Evolutionary conservation across 2,797 vertebrate genomes (phyloP).

Genomic region (Sebastes matsubarae): DNA sequence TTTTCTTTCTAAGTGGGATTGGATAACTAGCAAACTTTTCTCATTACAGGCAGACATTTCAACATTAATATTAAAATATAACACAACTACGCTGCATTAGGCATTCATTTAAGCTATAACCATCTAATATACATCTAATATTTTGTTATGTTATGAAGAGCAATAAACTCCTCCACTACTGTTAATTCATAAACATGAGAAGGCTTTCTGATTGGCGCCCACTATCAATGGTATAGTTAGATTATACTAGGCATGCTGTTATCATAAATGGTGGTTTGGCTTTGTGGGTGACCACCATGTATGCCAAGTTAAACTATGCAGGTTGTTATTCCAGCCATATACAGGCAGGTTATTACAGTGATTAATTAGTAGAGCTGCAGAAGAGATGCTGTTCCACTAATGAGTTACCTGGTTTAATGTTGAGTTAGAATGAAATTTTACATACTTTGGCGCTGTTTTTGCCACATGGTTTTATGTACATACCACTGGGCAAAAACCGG

Average conservation of each 20-base stretch:
- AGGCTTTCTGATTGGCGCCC: neutral
- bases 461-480: neutral
- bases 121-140: neutral
- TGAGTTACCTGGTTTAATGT: neutral
- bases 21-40: slow-evolving; percentile 3
- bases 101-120: neutral
- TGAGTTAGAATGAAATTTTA: neutral
- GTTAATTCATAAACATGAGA: neutral
- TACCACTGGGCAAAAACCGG: too few species aligned
- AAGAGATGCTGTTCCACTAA: neutral
- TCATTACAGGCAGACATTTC: neutral
- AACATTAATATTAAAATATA: neutral
- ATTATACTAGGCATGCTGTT: neutral
- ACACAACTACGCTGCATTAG: neutral
- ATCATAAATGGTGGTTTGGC: neutral
- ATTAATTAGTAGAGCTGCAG: neutral
- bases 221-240: neutral
- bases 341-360: neutral
- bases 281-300: neutral
- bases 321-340: neutral
- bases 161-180: neutral
- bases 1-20: neutral
- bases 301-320: neutral
- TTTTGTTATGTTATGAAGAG: neutral
- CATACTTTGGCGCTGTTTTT: too few species aligned